Evolutionary conservation across 2,113 vertebrate species (phyloP).

Genomic region (Sisor rabdophorus): DNA sequence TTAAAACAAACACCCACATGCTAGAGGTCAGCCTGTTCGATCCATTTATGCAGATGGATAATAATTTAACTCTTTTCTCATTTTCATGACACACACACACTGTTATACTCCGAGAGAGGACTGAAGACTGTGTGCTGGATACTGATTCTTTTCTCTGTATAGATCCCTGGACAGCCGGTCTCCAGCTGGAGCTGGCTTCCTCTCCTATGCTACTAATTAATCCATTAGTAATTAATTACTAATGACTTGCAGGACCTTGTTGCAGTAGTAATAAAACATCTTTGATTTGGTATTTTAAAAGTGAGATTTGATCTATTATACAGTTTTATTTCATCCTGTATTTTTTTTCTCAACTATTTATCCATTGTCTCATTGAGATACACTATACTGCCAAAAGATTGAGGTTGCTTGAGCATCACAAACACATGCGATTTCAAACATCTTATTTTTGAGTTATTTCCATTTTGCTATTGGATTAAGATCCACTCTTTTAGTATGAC

Average conservation of each 20-base stretch:
- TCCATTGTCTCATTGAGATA: too few species aligned
- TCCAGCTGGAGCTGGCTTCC: constrained; percentile 41
- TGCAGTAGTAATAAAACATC: not conserved
- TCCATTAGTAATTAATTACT: constrained; percentile 26
- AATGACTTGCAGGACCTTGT: not conserved
- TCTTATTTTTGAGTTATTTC: too few species aligned
- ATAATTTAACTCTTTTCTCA: not conserved
- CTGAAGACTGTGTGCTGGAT: not conserved
- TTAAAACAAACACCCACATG: constrained; percentile 42
- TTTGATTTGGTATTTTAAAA: not conserved
- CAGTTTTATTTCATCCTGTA: too few species aligned
- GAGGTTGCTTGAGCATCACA: too few species aligned
- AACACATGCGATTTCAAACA: too few species aligned
- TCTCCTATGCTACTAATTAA: constrained; percentile 40
- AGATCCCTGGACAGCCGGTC: constrained; percentile 32
- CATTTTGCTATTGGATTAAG: too few species aligned
- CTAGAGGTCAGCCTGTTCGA: constrained; percentile 29
- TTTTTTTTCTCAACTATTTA: too few species aligned
- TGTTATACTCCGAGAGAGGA: constrained; percentile 11
- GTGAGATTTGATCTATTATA: too few species aligned
- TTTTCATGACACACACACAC: constrained; percentile 30
- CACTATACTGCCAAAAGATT: too few species aligned
- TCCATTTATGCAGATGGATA: constrained; percentile 4
- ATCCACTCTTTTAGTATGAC: too few species aligned
- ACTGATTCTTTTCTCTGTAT: constrained; percentile 9